phyloP scores from a whole-genome alignment of 2,797 vertebrate genomes.

The Gallirallus australis region DNA sequence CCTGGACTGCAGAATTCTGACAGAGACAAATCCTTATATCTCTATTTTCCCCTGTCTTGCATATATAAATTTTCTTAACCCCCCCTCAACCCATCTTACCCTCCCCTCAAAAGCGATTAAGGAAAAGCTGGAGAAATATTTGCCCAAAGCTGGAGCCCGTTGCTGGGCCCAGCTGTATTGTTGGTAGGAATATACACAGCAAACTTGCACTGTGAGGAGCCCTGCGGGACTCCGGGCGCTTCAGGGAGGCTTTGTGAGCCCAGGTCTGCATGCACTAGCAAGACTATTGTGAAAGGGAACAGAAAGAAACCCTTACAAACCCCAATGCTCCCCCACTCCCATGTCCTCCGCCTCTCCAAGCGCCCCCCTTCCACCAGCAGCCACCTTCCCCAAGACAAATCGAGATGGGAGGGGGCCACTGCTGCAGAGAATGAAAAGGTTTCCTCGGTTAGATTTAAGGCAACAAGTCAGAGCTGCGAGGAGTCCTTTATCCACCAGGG shows the following conservation, averaged over 20 bases:
- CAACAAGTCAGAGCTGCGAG: conserved; percentile 75
- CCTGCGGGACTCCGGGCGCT: conserved; percentile 62
- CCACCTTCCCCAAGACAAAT: conserved; percentile 62
- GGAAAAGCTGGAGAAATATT: conserved; percentile 77
- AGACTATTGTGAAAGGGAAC: conserved; percentile 69
- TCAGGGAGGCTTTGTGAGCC: conserved; percentile 69
- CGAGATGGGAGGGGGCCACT: conserved; percentile 20
- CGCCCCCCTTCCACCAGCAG: conserved; percentile 30
- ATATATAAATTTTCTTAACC: neutral
- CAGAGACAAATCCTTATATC: neutral
- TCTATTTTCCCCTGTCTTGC: neutral
- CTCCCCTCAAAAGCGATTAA: conserved; percentile 53
- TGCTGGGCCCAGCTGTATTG: conserved; percentile 68
- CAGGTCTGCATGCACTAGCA: conserved; percentile 51
- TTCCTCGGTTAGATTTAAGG: conserved; percentile 72
- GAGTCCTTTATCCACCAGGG: conserved; percentile 71
- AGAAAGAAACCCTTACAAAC: conserved; percentile 62
- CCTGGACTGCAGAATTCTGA: neutral
- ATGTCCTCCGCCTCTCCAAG: neutral
- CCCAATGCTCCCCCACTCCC: conserved; percentile 22
- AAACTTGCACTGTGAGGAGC: conserved; percentile 72
- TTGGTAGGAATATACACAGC: conserved; percentile 67
- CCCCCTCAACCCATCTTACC: neutral
- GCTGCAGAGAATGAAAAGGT: conserved; percentile 61
- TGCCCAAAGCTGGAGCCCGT: conserved; percentile 71